Evolutionary conservation across 2,797 vertebrate genomes (phyloP), one percentile per base, ranked within the genome.

Genomic region (Synaphobranchus kaupii): DNA sequence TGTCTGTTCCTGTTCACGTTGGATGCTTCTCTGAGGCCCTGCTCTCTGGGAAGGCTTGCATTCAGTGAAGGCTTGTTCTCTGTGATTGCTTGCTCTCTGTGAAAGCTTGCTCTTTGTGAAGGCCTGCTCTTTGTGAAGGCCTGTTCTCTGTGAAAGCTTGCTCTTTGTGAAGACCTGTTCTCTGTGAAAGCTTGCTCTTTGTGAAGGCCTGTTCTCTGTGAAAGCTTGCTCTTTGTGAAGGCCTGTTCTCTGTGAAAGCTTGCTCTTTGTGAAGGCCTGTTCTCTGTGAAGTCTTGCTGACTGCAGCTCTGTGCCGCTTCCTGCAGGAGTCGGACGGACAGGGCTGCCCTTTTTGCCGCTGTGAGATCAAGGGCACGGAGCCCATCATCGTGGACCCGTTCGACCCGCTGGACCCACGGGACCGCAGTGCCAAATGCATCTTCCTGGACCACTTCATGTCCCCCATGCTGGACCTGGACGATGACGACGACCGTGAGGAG

Each of bases 341-440:
- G 90, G 98, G 98, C 56, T 99, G 98, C 89, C 98, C 98, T 15
- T 99, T 99, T 93, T 99, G 98, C 88, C 98, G 98, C 80, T 99
- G 98, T 91, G 98, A 99, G 95, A 99, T 99, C 91, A 99, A 99
- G 95, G 98, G 98, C 88, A 99, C 98, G 0, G 98, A 99, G 92
- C 97, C 97, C 15, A 98, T 99, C 88, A 98, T 99, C 8, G 98
- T 99, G 89, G 97, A 98, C 92, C 97, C 98, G 0, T 99, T 98
- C 90, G 97, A 98, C 90, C 98, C 98, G 3, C 95, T 98, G 90
- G 97, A 98, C 89, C 98, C 98, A 2, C 95, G 97, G 85, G 97
- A 98, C 71, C 97, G 97, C 89, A 97, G 96, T 31, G 96, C 93
- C 90, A 96, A 97, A 90, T 97, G 97, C 92, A 97, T 97, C 92